Evolutionary conservation across 2,113 vertebrate species (phyloP).

Genomic region (Serinus canaria): DNA sequence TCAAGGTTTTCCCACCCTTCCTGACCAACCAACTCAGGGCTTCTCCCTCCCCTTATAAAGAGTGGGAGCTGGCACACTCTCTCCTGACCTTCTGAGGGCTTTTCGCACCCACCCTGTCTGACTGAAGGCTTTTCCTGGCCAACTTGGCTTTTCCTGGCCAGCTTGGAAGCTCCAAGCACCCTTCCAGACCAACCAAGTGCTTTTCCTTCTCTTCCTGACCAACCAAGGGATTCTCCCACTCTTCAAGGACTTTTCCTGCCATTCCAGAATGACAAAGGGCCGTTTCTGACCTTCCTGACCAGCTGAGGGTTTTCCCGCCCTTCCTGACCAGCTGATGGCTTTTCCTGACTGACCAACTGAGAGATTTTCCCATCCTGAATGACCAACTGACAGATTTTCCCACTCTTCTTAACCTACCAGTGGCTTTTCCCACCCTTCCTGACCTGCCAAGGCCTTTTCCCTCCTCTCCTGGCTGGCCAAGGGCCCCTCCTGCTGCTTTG

Average conservation of each 20-base stretch:
- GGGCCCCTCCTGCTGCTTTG: not conserved
- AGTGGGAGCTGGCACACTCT: not conserved
- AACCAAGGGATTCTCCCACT: rapidly evolving
- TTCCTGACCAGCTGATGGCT: rapidly evolving
- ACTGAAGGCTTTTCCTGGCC: not conserved
- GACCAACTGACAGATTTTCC: not conserved
- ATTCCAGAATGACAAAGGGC: too few species aligned
- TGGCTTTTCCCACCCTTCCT: too few species aligned
- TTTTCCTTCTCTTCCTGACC: not conserved
- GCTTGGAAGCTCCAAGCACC: too few species aligned
- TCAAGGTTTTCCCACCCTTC: not conserved
- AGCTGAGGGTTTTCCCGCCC: not conserved
- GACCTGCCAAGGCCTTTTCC: not conserved
- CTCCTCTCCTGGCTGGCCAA: not conserved
- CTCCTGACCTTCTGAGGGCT: not conserved
- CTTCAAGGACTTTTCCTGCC: not conserved
- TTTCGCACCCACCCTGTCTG: too few species aligned
- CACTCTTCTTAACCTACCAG: not conserved
- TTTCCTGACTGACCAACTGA: not conserved
- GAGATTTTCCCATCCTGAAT: not conserved
- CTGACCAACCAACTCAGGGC: too few species aligned
- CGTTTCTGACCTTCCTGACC: rapidly evolving
- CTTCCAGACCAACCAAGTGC: not conserved
- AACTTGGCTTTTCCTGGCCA: not conserved
- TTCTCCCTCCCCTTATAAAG: too few species aligned